phyloP scores from a whole-genome alignment of 2,797 vertebrate species.

The Menidia menidia region DNA sequence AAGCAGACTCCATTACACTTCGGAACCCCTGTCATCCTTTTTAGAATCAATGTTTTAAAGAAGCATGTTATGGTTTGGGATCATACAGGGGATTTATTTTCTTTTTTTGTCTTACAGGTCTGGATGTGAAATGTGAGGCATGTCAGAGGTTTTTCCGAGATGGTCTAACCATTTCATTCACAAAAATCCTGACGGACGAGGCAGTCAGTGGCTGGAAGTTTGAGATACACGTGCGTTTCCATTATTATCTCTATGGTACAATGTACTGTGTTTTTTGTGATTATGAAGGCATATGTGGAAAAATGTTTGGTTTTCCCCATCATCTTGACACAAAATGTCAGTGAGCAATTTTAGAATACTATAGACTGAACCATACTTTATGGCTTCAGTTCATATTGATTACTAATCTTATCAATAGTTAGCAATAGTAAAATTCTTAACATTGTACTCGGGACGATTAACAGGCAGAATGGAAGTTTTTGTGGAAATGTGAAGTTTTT shows the following conservation, averaged over 20 bases:
- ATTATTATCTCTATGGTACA: slow-evolving; percentile 18
- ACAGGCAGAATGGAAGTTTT: neutral
- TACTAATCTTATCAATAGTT: too few relatives aligned
- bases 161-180: slow-evolving; percentile 98
- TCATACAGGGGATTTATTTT: neutral
- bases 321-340: neutral
- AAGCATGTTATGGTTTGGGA: neutral
- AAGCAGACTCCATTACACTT: neutral
- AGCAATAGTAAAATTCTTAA: too few relatives aligned
- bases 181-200: slow-evolving; percentile 99
- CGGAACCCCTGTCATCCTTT: neutral
- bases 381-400: too few relatives aligned
- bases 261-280: neutral
- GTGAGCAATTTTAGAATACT: neutral
- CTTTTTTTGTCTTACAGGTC: slow-evolving; percentile 81
- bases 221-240: slow-evolving; percentile 95
- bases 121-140: slow-evolving; percentile 99
- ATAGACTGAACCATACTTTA: too few relatives aligned
- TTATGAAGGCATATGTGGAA: slow-evolving; percentile 18
- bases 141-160: slow-evolving; percentile 99
- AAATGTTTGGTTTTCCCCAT: slow-evolving; percentile 8
- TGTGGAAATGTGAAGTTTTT: neutral
- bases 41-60: neutral
- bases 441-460: too few relatives aligned
- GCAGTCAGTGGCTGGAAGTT: slow-evolving; percentile 99